Percentiles rank a stretch among this genome's conserved stretches.
These are phyloP conservation scores for Apogon hyalosoma DNA, from an alignment of 2,797 vertebrate genomes.

Conservation along the genomic window DNA sequence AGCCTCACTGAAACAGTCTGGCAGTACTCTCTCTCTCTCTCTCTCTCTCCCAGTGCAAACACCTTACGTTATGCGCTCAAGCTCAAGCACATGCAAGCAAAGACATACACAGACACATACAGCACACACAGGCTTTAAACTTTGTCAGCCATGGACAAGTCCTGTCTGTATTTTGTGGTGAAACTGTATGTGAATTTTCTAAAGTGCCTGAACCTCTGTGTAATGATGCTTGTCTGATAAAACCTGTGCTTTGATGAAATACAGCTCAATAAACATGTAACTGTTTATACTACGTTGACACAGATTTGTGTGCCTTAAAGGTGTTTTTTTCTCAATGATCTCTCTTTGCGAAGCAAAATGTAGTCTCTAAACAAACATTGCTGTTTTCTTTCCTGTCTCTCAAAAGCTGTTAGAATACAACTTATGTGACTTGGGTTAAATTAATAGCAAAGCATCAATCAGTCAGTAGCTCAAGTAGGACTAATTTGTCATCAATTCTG, in stretches of 20 bases:
- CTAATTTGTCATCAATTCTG: too few relatives aligned
- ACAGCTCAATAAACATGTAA: conserved; percentile 83
- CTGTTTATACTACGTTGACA: conserved; percentile 56
- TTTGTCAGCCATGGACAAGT: conserved; percentile 27
- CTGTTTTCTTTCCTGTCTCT: too few relatives aligned
- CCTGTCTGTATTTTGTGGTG: conserved; percentile 60
- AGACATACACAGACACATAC: conserved; percentile 51
- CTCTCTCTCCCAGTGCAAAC: conserved; percentile 37
- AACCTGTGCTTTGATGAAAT: conserved; percentile 71
- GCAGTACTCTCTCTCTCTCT: conserved; percentile 60
- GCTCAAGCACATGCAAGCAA: conserved; percentile 55
- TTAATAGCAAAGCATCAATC: too few relatives aligned
- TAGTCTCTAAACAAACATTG: too few relatives aligned
- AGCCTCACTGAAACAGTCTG: conserved; percentile 56
- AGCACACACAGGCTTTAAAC: conserved; percentile 46
- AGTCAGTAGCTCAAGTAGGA: too few relatives aligned
- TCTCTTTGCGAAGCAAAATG: too few relatives aligned
- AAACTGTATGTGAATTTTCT: conserved; percentile 65
- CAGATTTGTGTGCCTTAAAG: too few relatives aligned
- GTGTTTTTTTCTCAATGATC: too few relatives aligned
- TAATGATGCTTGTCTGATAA: conserved; percentile 70
- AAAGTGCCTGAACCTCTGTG: conserved; percentile 66
- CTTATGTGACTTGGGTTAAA: too few relatives aligned
- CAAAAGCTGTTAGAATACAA: too few relatives aligned
- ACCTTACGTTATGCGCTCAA: conserved; percentile 25